Base-by-base conservation (phyloP, 2,888 invertebrate species). In the Pandemis heparana region DNA sequence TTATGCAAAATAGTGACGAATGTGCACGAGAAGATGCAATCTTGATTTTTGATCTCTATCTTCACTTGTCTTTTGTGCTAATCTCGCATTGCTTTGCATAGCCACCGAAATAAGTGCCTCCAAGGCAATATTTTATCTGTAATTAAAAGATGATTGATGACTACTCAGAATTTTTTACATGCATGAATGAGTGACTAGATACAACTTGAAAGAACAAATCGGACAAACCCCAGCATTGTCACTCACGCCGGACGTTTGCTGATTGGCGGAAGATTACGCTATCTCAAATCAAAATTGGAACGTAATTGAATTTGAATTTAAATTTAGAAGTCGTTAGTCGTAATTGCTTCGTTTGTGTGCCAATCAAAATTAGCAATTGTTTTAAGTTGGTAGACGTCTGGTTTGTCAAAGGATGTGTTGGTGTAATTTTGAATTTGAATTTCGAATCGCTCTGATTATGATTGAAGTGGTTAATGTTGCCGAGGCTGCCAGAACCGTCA, bases 251-350 rank as follows among this genome's bases (percentile, higher is more conserved):
- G 48, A 39, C 65, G 66, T 73, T 71, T 71, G 66, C 72, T 80
- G 81, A 81, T 81, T 81, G 80, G 77, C 75, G 76, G 74, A 76
- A 80, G 78, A 81, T 80, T 80, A 79, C 75, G 76, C 71, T 79
- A 80, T 79, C 78, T 78, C 71, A 76, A 77, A 79, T 80, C 75
- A 76, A 77, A 82, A 82, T 81, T 80, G 77, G 78, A 78, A 79
- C 77, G 77, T 81, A 79, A 82, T 81, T 79, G 78, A 82, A 80
- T 79, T 79, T 76, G 75, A 78, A 81, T 82, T 79, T 78, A 78
- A 81, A 81, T 79, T 80, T 77, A 78, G 79, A 78, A 80, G 75
- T 80, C 80, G 77, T 81, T 78, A 81, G 73, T 64, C 76, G 73
- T 78, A 80, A 82, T 81, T 78, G 79, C 78, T 75, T 48, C 64